A percentile compares a stretch with the other conserved stretches of the same genome.
These are phyloP conservation scores for Amia ocellicauda DNA, from an alignment of 2,113 vertebrate genomes.

Conservation along the genomic window DNA sequence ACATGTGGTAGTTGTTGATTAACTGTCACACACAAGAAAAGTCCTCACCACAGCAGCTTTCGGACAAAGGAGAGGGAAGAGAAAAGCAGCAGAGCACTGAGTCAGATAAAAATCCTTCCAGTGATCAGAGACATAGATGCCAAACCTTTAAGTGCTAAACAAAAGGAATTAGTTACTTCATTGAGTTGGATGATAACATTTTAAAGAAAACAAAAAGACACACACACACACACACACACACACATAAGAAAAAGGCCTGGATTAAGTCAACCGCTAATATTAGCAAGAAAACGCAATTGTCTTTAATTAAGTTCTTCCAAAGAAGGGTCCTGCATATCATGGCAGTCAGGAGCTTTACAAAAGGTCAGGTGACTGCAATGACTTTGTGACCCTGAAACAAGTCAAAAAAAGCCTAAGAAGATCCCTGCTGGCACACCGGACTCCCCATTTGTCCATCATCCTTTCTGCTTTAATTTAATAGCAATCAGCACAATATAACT, in stretches of 20 bases:
- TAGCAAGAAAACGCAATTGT: constrained; percentile 82
- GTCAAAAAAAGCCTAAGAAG: constrained; percentile 70
- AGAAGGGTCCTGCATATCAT: constrained; percentile 65
- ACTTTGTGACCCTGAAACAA: constrained; percentile 89
- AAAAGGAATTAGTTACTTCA: constrained; percentile 73
- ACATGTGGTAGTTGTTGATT: constrained; percentile 15
- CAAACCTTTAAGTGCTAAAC: constrained; percentile 70
- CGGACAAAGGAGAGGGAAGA: neutral
- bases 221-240: constrained; percentile 53
- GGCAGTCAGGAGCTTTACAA: constrained; percentile 68
- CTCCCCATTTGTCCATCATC: constrained; percentile 64
- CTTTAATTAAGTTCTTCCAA: constrained; percentile 87
- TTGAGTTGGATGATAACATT: constrained; percentile 53
- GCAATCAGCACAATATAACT: constrained; percentile 89
- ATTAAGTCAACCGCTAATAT: constrained; percentile 78
- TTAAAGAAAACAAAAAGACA: constrained; percentile 37
- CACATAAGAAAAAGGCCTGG: constrained; percentile 57
- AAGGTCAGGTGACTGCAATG: constrained; percentile 84
- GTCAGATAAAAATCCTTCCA: constrained; percentile 42
- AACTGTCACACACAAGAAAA: neutral
- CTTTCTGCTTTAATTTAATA: constrained; percentile 92
- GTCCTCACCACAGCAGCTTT: constrained; percentile 7
- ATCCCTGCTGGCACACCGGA: constrained; percentile 75
- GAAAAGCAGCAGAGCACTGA: constrained; percentile 31
- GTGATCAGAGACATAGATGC: constrained; percentile 25